These are phyloP conservation scores for Cephus spinipes DNA, from an alignment of 2,888 invertebrate genomes.

Conservation along the genomic window DNA sequence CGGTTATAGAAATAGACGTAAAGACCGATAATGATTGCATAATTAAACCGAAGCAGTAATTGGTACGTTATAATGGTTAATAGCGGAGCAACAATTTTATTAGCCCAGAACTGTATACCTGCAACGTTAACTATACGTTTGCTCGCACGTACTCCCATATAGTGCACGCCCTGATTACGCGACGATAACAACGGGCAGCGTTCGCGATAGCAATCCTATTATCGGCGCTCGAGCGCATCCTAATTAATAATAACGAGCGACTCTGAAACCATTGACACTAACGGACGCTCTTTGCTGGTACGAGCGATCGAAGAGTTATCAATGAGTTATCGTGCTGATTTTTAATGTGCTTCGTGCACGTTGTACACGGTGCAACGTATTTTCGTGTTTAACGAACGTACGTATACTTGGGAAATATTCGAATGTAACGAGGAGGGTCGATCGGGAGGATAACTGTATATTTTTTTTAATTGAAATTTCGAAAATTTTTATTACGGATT, in stretches of 20 bases:
- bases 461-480: not conserved
- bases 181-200: conserved; percentile 32
- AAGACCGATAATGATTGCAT: conserved; percentile 5
- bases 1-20: not conserved
- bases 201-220: not conserved
- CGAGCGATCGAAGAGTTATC: not conserved
- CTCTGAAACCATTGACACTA: not conserved
- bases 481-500: not conserved
- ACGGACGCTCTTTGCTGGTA: not conserved
- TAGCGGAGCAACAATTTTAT: conserved; percentile 41
- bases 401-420: not conserved
- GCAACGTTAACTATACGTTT: conserved; percentile 37
- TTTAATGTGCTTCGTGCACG: not conserved
- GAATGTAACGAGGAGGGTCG: not conserved
- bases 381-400: not conserved
- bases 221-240: conserved; percentile 28
- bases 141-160: conserved; percentile 35
- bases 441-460: not conserved
- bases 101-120: conserved; percentile 33
- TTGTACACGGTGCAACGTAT: not conserved
- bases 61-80: not conserved
- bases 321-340: not conserved
- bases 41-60: conserved; percentile 18
- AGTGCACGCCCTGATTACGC: conserved; percentile 36
- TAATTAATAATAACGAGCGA: conserved; percentile 9